Evolutionary conservation across 2,888 invertebrate species (phyloP).

Genomic region (Exephanes ischioxanthus): DNA sequence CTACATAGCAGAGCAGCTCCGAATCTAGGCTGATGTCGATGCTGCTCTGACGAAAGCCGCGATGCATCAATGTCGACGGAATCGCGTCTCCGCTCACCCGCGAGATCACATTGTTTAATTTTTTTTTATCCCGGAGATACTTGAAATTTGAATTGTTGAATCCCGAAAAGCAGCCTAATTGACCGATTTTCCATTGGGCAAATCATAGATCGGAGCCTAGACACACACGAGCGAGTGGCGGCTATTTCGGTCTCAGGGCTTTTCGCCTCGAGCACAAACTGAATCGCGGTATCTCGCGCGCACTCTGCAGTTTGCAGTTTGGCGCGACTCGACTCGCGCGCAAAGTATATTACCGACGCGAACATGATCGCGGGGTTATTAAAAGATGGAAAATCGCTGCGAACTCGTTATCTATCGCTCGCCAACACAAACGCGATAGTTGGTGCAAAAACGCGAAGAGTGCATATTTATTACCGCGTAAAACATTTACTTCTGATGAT

Average conservation of each 20-base stretch:
- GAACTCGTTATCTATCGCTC: slow-evolving; percentile 32
- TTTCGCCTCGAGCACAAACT: slow-evolving; percentile 42
- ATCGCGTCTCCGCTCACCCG: not conserved
- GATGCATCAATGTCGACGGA: slow-evolving; percentile 25
- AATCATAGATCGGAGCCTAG: slow-evolving; percentile 18
- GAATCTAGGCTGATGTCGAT: slow-evolving; percentile 58
- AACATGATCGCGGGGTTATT: not conserved
- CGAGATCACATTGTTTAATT: not conserved
- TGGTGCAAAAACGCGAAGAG: not conserved
- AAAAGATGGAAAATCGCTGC: slow-evolving; percentile 42
- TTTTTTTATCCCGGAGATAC: not conserved
- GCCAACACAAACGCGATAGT: not conserved
- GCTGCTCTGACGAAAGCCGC: slow-evolving; percentile 18
- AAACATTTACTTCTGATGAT: not conserved
- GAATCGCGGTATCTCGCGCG: slow-evolving; percentile 21
- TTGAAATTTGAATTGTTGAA: not conserved
- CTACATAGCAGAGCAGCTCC: slow-evolving; percentile 53
- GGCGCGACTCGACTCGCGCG: not conserved
- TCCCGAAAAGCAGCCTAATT: slow-evolving; percentile 2
- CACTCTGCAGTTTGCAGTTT: slow-evolving; percentile 18
- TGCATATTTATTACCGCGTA: not conserved
- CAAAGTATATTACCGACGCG: not conserved
- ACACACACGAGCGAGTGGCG: not conserved
- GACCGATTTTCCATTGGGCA: slow-evolving; percentile 18
- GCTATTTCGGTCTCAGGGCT: slow-evolving; percentile 22